Percentiles rank a stretch among this genome's conserved stretches.
Evolutionary conservation across 2,888 invertebrate species (phyloP).

Genomic region (Encarsia formosa): DNA sequence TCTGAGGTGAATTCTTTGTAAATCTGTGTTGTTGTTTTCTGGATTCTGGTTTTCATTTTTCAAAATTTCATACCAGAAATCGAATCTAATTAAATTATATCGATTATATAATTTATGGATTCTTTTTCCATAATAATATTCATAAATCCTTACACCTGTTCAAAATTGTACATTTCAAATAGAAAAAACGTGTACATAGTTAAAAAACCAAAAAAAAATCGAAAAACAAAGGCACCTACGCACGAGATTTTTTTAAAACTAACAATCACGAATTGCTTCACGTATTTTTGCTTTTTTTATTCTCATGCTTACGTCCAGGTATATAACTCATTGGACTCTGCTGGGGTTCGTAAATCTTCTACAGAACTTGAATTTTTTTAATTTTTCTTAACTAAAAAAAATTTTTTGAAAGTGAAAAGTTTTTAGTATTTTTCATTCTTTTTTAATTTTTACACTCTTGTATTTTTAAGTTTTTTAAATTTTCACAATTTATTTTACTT

Average conservation of each 20-base stretch:
- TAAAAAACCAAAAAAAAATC: not conserved
- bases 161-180: too few species aligned
- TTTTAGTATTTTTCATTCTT: not conserved
- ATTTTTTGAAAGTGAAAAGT: not conserved
- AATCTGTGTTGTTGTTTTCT: too few species aligned
- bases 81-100: too few species aligned
- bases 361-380: conserved; percentile 1
- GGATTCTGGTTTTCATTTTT: not conserved
- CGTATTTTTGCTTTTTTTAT: conserved; percentile 30
- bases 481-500: not conserved
- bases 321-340: conserved; percentile 40
- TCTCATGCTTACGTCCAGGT: conserved; percentile 37
- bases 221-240: conserved; percentile 27
- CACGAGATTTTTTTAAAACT: conserved; percentile 29
- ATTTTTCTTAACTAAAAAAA: not conserved
- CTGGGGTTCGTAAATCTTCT: conserved; percentile 36
- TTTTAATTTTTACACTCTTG: not conserved
- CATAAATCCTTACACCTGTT: too few species aligned
- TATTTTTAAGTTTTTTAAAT: not conserved
- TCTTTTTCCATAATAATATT: too few species aligned
- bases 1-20: too few species aligned
- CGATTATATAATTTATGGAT: too few species aligned
- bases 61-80: too few species aligned
- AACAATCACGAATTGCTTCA: conserved; percentile 20
- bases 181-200: too few species aligned